These are phyloP conservation scores for Parnassius mnemosyne DNA, from an alignment of 2,888 invertebrate species.

Conservation along the genomic window DNA sequence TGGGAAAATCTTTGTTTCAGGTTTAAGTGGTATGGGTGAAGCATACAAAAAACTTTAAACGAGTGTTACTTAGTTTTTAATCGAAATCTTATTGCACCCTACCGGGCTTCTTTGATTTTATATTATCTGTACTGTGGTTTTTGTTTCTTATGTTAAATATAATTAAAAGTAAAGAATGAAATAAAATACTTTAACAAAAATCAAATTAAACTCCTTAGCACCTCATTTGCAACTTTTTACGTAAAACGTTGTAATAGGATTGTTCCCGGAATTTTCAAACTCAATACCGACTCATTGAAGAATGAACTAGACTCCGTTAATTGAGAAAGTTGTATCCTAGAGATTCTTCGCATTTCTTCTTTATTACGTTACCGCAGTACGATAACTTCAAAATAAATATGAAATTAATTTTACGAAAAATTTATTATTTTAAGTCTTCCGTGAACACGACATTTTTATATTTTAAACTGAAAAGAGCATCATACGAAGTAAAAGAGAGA, in stretches of 20 bases:
- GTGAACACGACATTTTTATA: no score
- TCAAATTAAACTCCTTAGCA: background rate
- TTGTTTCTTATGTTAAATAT: background rate
- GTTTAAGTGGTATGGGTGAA: no score
- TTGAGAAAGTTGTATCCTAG: conserved; percentile 10
- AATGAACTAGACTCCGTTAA: conserved; percentile 8
- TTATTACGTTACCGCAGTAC: conserved; percentile 1
- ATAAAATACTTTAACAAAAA: background rate
- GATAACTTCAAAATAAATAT: background rate
- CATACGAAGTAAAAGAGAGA: no score
- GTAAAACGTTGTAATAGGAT: background rate
- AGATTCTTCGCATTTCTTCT: conserved; percentile 16
- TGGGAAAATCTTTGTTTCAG: no score
- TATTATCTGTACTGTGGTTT: background rate
- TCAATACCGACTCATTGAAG: conserved; percentile 1
- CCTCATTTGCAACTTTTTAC: background rate
- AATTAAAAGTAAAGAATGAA: background rate
- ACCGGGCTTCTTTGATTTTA: background rate
- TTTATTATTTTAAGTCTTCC: no score
- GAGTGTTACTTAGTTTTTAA: no score
- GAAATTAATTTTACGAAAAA: no score
- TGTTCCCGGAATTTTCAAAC: background rate
- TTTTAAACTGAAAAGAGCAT: no score
- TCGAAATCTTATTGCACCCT: background rate
- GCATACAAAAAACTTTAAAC: no score